phyloP scores from a whole-genome alignment of 2,888 invertebrate species.

The Choristoneura rosaceana region DNA sequence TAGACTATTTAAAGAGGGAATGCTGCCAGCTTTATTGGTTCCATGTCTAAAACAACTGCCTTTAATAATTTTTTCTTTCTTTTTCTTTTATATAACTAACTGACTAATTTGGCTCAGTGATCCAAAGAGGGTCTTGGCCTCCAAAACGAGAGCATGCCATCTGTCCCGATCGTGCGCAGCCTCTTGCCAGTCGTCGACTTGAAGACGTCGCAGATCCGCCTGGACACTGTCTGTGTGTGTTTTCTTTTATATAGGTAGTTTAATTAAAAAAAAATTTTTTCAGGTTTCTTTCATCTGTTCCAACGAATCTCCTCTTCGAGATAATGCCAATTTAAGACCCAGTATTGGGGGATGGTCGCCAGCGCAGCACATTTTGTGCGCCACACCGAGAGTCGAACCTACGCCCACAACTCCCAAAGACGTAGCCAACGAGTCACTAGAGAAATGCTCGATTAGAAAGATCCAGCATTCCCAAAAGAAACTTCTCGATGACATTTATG shows the following conservation, averaged over 20 bases:
- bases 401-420: constrained; percentile 74
- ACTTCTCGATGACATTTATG: constrained; percentile 81
- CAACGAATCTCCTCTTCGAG: constrained; percentile 51
- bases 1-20: too few relatives aligned
- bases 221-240: too few relatives aligned
- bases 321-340: constrained; percentile 55
- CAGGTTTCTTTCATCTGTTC: constrained; percentile 72
- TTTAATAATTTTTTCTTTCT: constrained; percentile 45
- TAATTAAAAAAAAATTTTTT: constrained; percentile 42
- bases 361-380: constrained; percentile 72
- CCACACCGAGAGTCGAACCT: constrained; percentile 64
- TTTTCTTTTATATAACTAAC: too few relatives aligned
- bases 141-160: too few relatives aligned
- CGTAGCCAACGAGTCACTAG: constrained; percentile 68
- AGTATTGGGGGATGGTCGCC: constrained; percentile 77
- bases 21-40: too few relatives aligned
- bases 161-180: too few relatives aligned
- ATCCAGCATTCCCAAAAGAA: constrained; percentile 75
- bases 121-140: too few relatives aligned
- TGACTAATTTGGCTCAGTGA: too few relatives aligned
- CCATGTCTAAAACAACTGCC: too few relatives aligned
- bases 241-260: too few relatives aligned
- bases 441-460: constrained; percentile 73
- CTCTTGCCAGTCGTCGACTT: too few relatives aligned
- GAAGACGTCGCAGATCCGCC: too few relatives aligned